Conservation (phyloP, 1,140 invertebrate genomes). For the Macrostomum lignano region DNA sequence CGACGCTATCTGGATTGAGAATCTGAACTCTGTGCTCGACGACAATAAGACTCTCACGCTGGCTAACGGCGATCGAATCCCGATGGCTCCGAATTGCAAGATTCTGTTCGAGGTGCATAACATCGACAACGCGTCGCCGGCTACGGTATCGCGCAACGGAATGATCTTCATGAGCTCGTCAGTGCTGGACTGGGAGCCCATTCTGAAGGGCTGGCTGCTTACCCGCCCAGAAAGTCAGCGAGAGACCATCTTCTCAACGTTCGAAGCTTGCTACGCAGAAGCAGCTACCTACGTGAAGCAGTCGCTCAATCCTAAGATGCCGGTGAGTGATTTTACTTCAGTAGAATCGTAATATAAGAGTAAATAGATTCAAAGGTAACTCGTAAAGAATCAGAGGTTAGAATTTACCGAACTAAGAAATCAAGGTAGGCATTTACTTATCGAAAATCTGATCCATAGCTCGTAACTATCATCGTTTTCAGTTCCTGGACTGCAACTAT, state of each 20-base stretch:
- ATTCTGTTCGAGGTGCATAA: slow-evolving; percentile 80
- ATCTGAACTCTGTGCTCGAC: slow-evolving; percentile 28
- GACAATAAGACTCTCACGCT: slow-evolving; percentile 44
- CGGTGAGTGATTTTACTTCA: slow-evolving; percentile 29
- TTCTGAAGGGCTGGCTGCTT: slow-evolving; percentile 54
- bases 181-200: slow-evolving; percentile 59
- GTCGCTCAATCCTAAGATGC: slow-evolving; percentile 49
- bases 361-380: too few relatives aligned
- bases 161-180: slow-evolving; percentile 92
- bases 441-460: too few relatives aligned
- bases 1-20: slow-evolving; percentile 30
- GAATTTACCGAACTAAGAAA: too few relatives aligned
- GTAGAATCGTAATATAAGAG: too few relatives aligned
- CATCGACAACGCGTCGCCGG: slow-evolving; percentile 78
- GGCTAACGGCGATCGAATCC: slow-evolving; percentile 74
- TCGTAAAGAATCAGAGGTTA: too few relatives aligned
- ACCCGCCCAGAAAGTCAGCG: slow-evolving; percentile 39
- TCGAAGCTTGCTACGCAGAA: slow-evolving; percentile 47
- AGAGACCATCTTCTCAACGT: slow-evolving; percentile 42
- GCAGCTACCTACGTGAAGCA: slow-evolving; percentile 53
- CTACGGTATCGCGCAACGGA: slow-evolving; percentile 71
- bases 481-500: slow-evolving; percentile 28
- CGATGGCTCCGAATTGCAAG: slow-evolving; percentile 66
- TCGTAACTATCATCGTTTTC: too few relatives aligned
- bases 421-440: too few relatives aligned